Evolutionary conservation across 1,140 invertebrate genomes (phyloP), one percentile per base, ranked within the genome.

Genomic region (Ptiloglossa arizonensis): DNA sequence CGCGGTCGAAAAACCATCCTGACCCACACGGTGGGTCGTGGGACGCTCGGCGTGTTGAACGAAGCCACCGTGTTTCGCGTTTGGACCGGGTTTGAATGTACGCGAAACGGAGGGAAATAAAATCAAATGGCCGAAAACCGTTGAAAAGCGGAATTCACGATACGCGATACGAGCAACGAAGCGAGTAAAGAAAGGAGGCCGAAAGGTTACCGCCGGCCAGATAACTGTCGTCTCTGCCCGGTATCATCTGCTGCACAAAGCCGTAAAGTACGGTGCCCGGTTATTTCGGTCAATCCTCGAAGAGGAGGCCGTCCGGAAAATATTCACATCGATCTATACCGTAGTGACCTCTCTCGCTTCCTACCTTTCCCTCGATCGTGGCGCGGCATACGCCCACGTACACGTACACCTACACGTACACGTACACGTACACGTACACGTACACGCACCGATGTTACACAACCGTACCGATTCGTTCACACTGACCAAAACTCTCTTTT

Each of bases 291-390:
- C 86, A 82, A 88, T 87, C 80, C 82, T 84, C 74, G 71, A 66
- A 67, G 76, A 79, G 77, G 70, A 85, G 67, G 69, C 82, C 78
- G 84, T 29, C 82, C 74, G 78, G 80, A 87, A 87, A 88, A 88
- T 88, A 88, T 88, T 87, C 86, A 78, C 79, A 87, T 88, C 87
- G 85, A 87, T 87, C 85, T 83, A 81, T 44, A 62, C 60, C 67
- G 80, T n/a, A 83, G 78, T 79, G 74, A 74, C 56, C 76, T 48
- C 67, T 62, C 54, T 74, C 32, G 6, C 17, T 50, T 50, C 32
- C 57, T 70, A 48, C 67, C 48, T 74, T 60, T 29, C 24, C 6
- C 4, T n/a, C n/a, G n/a, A n/a, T n/a, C 48, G 27, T 71, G 24
- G 59, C n/a, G 22, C 46, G 11, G 24, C 24, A 32, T 63, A 35